Conservation (phyloP, 2,888 invertebrate genomes). For the Neocrepidodera transversa region DNA sequence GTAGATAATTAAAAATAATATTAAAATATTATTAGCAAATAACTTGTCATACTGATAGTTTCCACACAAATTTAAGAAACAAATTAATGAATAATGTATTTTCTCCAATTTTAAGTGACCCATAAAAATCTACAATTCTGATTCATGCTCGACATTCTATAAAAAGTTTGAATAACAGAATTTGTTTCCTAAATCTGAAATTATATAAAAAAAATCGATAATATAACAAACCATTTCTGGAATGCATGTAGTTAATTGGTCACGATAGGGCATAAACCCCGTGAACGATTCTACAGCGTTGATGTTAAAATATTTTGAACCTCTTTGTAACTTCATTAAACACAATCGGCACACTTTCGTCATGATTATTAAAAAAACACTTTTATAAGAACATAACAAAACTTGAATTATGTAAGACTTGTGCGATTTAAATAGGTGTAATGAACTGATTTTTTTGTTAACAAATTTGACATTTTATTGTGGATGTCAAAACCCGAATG, state of each 20-base stretch:
- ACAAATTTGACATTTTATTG: conserved; percentile 47
- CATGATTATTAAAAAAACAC: conserved; percentile 33
- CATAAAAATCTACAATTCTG: no score
- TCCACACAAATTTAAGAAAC: no score
- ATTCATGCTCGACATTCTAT: no score
- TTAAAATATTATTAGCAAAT: no score
- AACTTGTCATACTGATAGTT: conserved; percentile 18
- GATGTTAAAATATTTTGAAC: conserved; percentile 50
- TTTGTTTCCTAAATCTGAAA: no score
- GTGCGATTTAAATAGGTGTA: conserved; percentile 14
- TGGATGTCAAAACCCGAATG: conserved; percentile 47
- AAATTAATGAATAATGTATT: no score
- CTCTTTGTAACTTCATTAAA: conserved; percentile 46
- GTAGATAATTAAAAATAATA: no score
- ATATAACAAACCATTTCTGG: conserved; percentile 49
- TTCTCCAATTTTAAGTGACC: not conserved
- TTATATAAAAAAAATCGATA: conserved; percentile 14
- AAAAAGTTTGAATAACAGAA: no score
- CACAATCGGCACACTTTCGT: conserved; percentile 52
- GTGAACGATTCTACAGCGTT: conserved; percentile 51
- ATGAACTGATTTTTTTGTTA: conserved; percentile 33
- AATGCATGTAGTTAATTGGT: conserved; percentile 51
- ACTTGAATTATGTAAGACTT: conserved; percentile 24
- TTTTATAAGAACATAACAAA: conserved; percentile 17
- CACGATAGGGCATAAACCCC: conserved; percentile 52